Conservation (phyloP, 2,797 vertebrate genomes). For the Acrossocheilus fasciatus region DNA sequence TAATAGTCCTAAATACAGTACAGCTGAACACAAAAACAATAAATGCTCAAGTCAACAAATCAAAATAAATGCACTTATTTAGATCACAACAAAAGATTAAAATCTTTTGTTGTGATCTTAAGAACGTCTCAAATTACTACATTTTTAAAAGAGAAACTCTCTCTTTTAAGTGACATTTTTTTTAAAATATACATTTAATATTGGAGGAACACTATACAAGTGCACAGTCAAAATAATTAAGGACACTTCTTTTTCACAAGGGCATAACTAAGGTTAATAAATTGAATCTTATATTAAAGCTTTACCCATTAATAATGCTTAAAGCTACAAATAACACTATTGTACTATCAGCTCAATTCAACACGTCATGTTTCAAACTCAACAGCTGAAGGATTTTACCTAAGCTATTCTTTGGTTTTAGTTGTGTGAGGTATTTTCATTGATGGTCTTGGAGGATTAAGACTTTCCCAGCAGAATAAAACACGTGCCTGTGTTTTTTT, state of each 20-base stretch:
- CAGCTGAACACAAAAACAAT: not conserved
- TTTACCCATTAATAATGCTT: not conserved
- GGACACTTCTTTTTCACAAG: not conserved
- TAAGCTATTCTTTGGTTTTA: not conserved
- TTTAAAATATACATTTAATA: not conserved
- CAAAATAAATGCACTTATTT: not conserved
- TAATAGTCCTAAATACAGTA: not conserved
- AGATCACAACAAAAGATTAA: not conserved
- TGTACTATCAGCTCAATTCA: not conserved
- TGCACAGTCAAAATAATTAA: not conserved
- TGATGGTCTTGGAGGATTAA: not conserved
- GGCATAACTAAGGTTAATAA: not conserved
- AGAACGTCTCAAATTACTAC: no score
- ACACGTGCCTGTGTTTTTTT: not conserved
- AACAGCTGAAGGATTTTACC: not conserved
- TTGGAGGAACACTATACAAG: not conserved
- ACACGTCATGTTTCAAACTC: not conserved
- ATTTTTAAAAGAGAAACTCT: no score
- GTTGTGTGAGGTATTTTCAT: not conserved
- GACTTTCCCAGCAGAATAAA: not conserved
- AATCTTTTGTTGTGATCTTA: not conserved
- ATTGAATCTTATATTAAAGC: not conserved
- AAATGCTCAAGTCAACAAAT: not conserved
- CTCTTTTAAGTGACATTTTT: no score
- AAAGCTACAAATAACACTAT: not conserved